phyloP scores from a whole-genome alignment of 1,140 invertebrate species.

The Heterodera carotae region DNA sequence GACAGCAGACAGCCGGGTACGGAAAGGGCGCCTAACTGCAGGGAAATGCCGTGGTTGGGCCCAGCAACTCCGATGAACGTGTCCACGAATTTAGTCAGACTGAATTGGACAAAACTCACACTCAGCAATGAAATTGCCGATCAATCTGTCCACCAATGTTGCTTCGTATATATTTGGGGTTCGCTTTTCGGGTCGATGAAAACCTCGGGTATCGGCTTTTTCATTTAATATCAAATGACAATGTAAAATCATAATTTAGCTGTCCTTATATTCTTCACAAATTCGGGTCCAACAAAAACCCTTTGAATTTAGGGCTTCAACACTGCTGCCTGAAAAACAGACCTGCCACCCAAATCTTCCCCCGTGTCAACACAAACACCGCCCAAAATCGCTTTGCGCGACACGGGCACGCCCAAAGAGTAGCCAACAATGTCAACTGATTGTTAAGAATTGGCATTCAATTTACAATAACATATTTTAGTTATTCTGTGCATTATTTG shows the following conservation, averaged over 20 bases:
- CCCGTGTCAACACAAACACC: constrained; percentile 62
- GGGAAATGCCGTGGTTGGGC: constrained; percentile 62
- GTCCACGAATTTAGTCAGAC: constrained; percentile 58
- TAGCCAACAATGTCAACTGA: constrained; percentile 46
- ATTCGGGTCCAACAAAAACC: no score
- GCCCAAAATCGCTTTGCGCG: constrained; percentile 62
- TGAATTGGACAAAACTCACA: neutral
- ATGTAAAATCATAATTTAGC: no score
- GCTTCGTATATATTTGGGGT: no score
- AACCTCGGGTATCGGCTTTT: no score
- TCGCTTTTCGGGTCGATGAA: no score
- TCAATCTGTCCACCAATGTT: no score
- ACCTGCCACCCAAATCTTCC: constrained; percentile 58
- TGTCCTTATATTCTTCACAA: neutral
- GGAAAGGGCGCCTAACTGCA: constrained; percentile 55
- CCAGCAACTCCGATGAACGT: constrained; percentile 63
- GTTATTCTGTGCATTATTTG: neutral
- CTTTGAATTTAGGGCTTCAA: no score
- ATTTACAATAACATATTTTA: neutral
- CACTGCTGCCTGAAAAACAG: no score
- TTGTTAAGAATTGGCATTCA: neutral
- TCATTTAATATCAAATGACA: no score
- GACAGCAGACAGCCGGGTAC: constrained; percentile 61
- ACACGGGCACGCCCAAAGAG: constrained; percentile 62
- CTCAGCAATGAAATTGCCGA: neutral